Percentiles rank a stretch among this genome's conserved stretches.
phyloP scores from a whole-genome alignment of 1,140 invertebrate genomes.

The Drosophila auraria region DNA sequence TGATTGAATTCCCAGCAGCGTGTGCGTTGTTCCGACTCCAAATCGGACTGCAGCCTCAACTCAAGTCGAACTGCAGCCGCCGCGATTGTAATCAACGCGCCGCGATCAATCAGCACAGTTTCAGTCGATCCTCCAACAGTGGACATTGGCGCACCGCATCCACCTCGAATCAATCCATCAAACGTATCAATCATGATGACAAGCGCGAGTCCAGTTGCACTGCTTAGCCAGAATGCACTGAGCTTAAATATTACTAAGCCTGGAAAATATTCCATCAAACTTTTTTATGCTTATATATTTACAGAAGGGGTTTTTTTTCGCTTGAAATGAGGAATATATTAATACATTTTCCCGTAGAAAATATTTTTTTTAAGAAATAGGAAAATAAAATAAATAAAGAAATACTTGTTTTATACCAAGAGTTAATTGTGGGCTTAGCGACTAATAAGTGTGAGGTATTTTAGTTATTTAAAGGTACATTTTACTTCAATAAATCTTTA shows the following conservation, averaged over 20 bases:
- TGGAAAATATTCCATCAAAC: background rate
- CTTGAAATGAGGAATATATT: background rate
- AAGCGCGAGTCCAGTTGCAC: conserved; percentile 47
- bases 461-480: too few species aligned
- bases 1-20: conserved; percentile 84
- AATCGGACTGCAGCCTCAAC: conserved; percentile 7
- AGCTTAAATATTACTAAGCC: background rate
- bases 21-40: conserved; percentile 56
- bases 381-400: too few species aligned
- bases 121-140: conserved; percentile 58
- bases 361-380: background rate
- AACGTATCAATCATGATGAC: conserved; percentile 85
- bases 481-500: too few species aligned
- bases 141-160: conserved; percentile 51
- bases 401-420: too few species aligned
- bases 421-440: too few species aligned
- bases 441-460: too few species aligned
- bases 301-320: background rate
- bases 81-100: conserved; percentile 79
- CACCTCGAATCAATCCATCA: conserved; percentile 82
- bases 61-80: conserved; percentile 23
- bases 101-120: conserved; percentile 73
- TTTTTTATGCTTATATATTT: background rate
- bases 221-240: conserved; percentile 13
- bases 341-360: background rate